Evolutionary conservation across 2,113 vertebrate species (phyloP).

Genomic region (Dicerorhinus sumatrensis): DNA sequence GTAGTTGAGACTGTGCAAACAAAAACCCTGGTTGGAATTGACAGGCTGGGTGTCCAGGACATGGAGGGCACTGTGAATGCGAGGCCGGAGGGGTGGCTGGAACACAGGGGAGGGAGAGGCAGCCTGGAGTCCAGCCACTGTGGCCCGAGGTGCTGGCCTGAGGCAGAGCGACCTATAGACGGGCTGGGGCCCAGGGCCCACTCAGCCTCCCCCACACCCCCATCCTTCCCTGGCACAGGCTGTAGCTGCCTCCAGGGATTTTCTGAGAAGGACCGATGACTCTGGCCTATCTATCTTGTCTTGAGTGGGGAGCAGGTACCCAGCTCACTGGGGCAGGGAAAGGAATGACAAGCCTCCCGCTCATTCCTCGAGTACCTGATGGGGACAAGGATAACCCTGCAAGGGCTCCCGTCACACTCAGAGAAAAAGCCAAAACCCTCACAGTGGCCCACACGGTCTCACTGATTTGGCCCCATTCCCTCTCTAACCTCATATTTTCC

Average conservation of each 20-base stretch:
- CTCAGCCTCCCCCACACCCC: background rate
- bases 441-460: no score
- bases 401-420: background rate
- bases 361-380: background rate
- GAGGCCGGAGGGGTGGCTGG: background rate
- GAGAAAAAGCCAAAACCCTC: background rate
- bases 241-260: background rate
- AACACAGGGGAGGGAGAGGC: background rate
- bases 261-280: background rate
- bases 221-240: background rate
- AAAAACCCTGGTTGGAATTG: background rate
- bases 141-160: background rate
- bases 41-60: no score
- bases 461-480: background rate
- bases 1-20: background rate
- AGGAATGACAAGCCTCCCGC: background rate
- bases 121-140: background rate
- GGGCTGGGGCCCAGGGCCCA: fast-evolving
- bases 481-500: background rate
- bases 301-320: background rate
- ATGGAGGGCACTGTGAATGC: background rate
- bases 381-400: background rate
- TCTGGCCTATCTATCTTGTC: no score
- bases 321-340: background rate
- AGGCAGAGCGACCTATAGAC: background rate